Evolutionary conservation across 2,113 vertebrate species (phyloP), one percentile per base, ranked within the genome.

Genomic region (Grallaria varia): DNA sequence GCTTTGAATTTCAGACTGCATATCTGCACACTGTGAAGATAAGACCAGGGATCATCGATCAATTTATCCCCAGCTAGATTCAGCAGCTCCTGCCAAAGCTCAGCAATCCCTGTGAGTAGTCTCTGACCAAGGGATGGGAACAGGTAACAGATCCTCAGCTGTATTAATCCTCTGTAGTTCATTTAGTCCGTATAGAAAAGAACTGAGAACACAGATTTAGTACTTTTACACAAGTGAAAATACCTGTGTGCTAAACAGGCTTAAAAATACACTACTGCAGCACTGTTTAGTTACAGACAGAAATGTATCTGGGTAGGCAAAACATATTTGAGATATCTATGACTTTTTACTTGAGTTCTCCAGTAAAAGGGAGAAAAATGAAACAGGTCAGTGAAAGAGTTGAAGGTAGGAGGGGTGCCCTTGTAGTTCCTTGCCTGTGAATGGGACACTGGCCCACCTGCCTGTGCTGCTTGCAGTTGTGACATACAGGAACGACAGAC

Each of bases 101-200:
- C 97, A 96, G 89, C 92, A 94, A 14, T 42, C 95, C 59, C 45
- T 0, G 98, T 98, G 96, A 98, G 98, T 98, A 94, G 47, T 55
- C 21, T 35, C 35, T 81, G 69, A 31, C 4, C 27, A 73, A 52
- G 37, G 56, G 80, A 47, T 16, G 44, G n/a, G 49, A 89, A 37
- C 40, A 60, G 50, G 10, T 58, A 56, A 63, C 40, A 79, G 28
- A 49, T 66, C 50, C 66, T 68, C 40, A 63, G 77, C 73, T n/a
- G 30, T 68, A 22, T 85, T 72, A 37, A 27, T 66, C 27, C 21
- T 88, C 40, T 67, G 19, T 71, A 74, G 63, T 55, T 84, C 24
- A 47, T 67, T 37, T 71, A 12, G 66, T 42, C 19, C 67, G 25
- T 44, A 31, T 7, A 75, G 75, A 37, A 81, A 15, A 80, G 64